phyloP scores from a whole-genome alignment of 1,140 invertebrate genomes.

The Calliopsis andreniformis region DNA sequence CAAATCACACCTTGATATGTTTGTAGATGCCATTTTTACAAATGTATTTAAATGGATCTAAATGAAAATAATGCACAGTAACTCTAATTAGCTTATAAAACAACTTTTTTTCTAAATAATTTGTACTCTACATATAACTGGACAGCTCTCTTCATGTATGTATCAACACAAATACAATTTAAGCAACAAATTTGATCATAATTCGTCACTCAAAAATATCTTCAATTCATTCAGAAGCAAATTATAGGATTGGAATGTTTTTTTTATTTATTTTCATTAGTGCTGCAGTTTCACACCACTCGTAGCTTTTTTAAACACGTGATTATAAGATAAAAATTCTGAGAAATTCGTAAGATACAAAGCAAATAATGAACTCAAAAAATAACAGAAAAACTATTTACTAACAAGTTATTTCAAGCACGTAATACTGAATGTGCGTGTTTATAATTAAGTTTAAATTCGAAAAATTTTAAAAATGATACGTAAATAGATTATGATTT shows the following conservation, averaged over 20 bases:
- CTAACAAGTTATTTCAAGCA: no score
- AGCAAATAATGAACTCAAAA: neutral
- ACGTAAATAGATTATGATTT: neutral
- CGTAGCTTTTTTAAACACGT: neutral
- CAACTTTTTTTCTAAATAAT: neutral
- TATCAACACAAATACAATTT: neutral
- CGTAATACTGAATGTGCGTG: no score
- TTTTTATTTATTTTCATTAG: no score
- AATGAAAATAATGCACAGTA: neutral
- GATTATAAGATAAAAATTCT: neutral
- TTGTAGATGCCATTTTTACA: no score
- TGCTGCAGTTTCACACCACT: no score
- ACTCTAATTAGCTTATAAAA: neutral
- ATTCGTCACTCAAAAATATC: neutral
- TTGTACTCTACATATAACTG: no score
- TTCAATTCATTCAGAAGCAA: no score
- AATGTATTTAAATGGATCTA: neutral
- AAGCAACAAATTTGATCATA: neutral
- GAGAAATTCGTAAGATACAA: neutral
- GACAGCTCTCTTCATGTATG: no score
- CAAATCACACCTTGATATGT: conserved; percentile 39
- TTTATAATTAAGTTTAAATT: neutral
- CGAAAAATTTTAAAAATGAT: neutral
- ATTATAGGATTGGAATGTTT: neutral
- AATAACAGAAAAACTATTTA: neutral